Evolutionary conservation across 2,797 vertebrate species (phyloP).

Genomic region (Sebastes diaconus): DNA sequence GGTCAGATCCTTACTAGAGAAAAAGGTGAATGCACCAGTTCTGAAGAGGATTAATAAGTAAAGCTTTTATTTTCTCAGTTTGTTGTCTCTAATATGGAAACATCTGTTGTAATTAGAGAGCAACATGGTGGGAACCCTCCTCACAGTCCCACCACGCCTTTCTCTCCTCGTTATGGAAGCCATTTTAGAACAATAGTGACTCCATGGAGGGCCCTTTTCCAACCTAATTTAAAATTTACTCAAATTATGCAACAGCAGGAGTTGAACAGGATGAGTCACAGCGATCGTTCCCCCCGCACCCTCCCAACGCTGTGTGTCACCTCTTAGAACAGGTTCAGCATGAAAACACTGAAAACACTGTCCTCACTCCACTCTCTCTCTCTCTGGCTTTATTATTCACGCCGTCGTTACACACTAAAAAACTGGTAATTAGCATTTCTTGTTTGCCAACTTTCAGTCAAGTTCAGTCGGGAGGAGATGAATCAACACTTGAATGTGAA

Average conservation of each 20-base stretch:
- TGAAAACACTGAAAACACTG: not conserved
- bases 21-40: not conserved
- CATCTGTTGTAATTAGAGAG: not conserved
- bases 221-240: slow-evolving; percentile 18
- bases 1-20: too few species aligned
- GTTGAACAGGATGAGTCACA: slow-evolving; percentile 56
- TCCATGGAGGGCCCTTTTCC: not conserved
- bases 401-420: not conserved
- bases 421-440: not conserved
- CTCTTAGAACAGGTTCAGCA: slow-evolving; percentile 25
- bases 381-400: not conserved
- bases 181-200: slow-evolving; percentile 13
- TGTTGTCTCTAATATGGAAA: not conserved
- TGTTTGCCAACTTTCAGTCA: not conserved
- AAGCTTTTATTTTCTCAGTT: too few species aligned
- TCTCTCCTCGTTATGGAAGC: slow-evolving; percentile 8
- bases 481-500: not conserved
- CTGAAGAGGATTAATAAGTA: too few species aligned
- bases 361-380: not conserved
- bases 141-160: not conserved
- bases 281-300: not conserved
- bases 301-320: not conserved
- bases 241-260: slow-evolving; percentile 32
- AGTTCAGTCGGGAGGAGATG: not conserved
- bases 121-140: not conserved